Percentiles rank a stretch among this genome's conserved stretches.
phyloP scores from a whole-genome alignment of 2,113 vertebrate genomes.

The Emydura subglobosa region DNA sequence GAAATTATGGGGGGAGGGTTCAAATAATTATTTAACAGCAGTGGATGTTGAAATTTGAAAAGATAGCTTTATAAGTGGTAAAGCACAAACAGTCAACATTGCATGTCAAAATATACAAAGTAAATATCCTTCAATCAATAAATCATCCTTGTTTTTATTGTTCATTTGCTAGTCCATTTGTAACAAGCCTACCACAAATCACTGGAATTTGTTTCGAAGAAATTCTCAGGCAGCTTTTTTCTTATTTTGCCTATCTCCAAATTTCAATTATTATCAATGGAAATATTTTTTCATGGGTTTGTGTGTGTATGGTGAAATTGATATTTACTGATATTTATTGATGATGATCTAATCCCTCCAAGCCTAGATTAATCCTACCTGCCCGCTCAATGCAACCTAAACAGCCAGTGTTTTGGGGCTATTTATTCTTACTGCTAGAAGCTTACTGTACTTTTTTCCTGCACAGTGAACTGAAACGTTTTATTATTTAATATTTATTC shows the following conservation, averaged over 20 bases:
- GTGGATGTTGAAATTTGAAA: background rate
- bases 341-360: background rate
- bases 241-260: background rate
- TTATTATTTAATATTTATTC: background rate
- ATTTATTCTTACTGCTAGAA: slow-evolving; percentile 2
- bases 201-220: background rate
- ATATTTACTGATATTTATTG: background rate
- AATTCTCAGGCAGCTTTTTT: background rate
- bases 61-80: background rate
- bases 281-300: background rate
- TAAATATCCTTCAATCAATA: background rate
- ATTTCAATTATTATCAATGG: background rate
- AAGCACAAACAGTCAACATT: background rate
- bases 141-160: background rate
- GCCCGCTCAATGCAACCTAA: background rate
- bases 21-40: background rate
- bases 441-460: background rate
- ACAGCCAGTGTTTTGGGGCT: background rate
- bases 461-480: background rate
- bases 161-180: background rate
- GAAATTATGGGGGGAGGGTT: background rate
- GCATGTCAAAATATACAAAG: background rate
- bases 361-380: background rate
- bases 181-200: background rate
- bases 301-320: background rate